A percentile compares a stretch with the other conserved stretches of the same genome.
phyloP scores from a whole-genome alignment of 2,888 invertebrate genomes.

The Caenorhabditis afra region DNA sequence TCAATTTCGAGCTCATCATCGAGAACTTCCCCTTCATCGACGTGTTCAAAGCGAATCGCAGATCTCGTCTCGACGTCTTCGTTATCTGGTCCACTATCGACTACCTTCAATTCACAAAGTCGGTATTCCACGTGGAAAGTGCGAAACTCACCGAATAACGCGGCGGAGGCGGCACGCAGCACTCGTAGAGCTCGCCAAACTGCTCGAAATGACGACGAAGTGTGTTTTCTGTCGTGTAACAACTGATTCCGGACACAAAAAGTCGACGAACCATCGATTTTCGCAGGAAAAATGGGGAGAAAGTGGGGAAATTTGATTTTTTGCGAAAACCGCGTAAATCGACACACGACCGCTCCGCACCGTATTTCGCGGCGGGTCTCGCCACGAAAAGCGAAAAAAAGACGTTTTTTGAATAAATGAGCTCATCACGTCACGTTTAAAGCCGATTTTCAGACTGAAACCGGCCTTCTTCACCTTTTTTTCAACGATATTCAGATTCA shows the following conservation, averaged over 20 bases:
- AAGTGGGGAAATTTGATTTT: background rate
- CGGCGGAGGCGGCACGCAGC: slow-evolving; percentile 35
- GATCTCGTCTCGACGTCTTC: slow-evolving; percentile 33
- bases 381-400: slow-evolving; percentile 21
- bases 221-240: slow-evolving; percentile 11
- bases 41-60: slow-evolving; percentile 26
- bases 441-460: background rate
- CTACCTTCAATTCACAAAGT: slow-evolving; percentile 11
- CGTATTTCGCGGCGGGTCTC: slow-evolving; percentile 36
- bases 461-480: slow-evolving; percentile 2
- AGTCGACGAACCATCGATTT: slow-evolving; percentile 45
- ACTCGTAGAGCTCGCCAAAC: slow-evolving; percentile 57
- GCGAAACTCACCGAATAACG: slow-evolving; percentile 29
- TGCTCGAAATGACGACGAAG: slow-evolving; percentile 42
- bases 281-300: background rate
- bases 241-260: slow-evolving; percentile 43
- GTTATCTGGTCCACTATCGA: slow-evolving; percentile 41
- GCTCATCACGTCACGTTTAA: too few species aligned
- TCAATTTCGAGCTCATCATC: slow-evolving; percentile 42
- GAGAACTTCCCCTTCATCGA: slow-evolving; percentile 5
- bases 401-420: slow-evolving; percentile 8
- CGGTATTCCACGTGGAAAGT: background rate
- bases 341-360: slow-evolving; percentile 25
- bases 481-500: background rate
- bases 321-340: slow-evolving; percentile 32